Evolutionary conservation across 1,140 invertebrate genomes (phyloP), one percentile per base, ranked within the genome.

Genomic region (Nephotettix cincticeps): DNA sequence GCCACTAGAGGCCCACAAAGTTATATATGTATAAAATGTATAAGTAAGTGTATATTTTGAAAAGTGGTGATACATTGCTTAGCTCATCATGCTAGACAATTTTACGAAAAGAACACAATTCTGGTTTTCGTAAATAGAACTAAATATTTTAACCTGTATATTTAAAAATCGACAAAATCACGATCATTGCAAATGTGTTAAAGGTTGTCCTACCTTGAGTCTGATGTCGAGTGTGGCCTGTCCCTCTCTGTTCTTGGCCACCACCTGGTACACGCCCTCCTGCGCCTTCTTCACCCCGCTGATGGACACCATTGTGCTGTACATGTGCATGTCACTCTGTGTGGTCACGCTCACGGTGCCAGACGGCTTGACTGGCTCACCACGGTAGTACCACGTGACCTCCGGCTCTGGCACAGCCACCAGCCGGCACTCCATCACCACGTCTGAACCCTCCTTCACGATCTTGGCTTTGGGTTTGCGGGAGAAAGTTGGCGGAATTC

Each of bases 401-500:
- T 95, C 93, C 14, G 94, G 93, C 82, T 96, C 93, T 1, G 94
- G 94, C 73, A 96, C 90, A 13, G 93, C 94, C 14, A 95, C 93
- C 28, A 97, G 82, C 73, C 93, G 86, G 77, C 92, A 93, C 80
- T 96, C 93, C 21, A 96, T 79, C 58, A 90, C 90, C 28, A 95
- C 90, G 77, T 93, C 87, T 0, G 90, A 86, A 27, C 88, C 88
- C 82, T 95, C 92, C 73, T 93, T 86, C 0, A 93, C 91, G 76
- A 89, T 93, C 80, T 92, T 90, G 0, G 91, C 88, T 79, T 93
- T 92, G 0, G 94, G 93, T 79, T 93, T 92, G 56, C 90, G 89
- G 4, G 93, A 93, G 80, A 97, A 97, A n/a, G 93, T 95, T 32
- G 94, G 94, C 58, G 93, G 93, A 78, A 96, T 94, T 45, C 94